phyloP scores from a whole-genome alignment of 2,888 invertebrate species.

The Dasypolia templi region DNA sequence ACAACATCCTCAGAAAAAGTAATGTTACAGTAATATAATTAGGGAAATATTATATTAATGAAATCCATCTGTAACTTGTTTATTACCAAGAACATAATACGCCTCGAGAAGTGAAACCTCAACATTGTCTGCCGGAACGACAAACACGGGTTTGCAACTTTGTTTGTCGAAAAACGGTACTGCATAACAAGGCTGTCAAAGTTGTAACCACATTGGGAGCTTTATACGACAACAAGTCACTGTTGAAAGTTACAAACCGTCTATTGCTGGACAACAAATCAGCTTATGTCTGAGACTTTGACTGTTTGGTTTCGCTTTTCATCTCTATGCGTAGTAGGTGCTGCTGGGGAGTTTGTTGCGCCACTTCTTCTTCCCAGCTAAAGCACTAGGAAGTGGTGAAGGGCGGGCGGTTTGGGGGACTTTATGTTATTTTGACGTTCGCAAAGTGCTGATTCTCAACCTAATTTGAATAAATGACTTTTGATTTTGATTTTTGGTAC shows the following conservation, averaged over 20 bases:
- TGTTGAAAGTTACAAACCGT: slow-evolving; percentile 29
- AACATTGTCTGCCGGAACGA: slow-evolving; percentile 45
- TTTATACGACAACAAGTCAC: slow-evolving; percentile 46
- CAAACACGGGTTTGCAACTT: slow-evolving; percentile 56
- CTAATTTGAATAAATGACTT: no score
- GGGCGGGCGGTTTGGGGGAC: no score
- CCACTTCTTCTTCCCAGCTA: no score
- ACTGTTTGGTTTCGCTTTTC: slow-evolving; percentile 12
- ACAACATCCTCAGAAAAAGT: slow-evolving; percentile 30
- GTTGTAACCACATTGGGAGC: slow-evolving; percentile 58
- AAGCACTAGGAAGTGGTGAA: no score
- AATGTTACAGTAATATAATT: slow-evolving; percentile 40
- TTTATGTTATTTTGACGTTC: no score
- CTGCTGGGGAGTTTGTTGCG: no score
- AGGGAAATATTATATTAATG: slow-evolving; percentile 43
- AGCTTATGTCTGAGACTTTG: slow-evolving; percentile 22
- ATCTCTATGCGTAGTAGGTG: slow-evolving; percentile 1
- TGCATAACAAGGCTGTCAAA: slow-evolving; percentile 47
- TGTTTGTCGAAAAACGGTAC: slow-evolving; percentile 58
- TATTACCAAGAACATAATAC: slow-evolving; percentile 45
- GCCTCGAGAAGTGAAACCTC: slow-evolving; percentile 49
- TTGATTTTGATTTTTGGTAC: no score
- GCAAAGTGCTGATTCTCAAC: no score
- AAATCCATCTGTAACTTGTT: slow-evolving; percentile 30
- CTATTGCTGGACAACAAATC: slow-evolving; percentile 29